These are phyloP conservation scores for Ciona savignyi DNA, from an alignment of 23 tunicate species.

Conservation along the genomic window DNA sequence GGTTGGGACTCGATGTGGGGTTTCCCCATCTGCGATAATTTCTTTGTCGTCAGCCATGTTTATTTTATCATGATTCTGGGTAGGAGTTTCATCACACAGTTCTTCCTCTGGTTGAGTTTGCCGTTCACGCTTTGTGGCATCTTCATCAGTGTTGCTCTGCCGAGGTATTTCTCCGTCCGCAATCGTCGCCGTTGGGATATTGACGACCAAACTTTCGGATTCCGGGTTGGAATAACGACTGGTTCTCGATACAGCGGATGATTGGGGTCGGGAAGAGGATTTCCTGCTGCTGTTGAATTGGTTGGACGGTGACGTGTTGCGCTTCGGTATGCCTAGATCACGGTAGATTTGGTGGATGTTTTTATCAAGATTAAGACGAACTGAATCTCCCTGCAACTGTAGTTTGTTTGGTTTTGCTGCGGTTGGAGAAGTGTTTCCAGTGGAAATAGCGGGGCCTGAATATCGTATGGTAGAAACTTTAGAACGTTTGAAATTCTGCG, in stretches of 20 bases:
- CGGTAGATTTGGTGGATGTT: slow-evolving; percentile 72
- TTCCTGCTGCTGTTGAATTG: slow-evolving; percentile 24
- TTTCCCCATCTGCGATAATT: background rate
- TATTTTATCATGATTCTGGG: background rate
- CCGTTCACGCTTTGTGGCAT: background rate
- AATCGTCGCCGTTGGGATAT: background rate
- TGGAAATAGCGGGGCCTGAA: slow-evolving; percentile 7
- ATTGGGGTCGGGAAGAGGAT: slow-evolving; percentile 12
- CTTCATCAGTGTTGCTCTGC: background rate
- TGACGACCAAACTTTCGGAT: background rate
- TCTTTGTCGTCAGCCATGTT: background rate
- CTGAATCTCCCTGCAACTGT: slow-evolving; percentile 60
- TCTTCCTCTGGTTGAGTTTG: background rate
- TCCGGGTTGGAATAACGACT: background rate
- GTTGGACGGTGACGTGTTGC: slow-evolving; percentile 9
- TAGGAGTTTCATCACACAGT: too few relatives aligned
- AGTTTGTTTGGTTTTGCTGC: background rate
- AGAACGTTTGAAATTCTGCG: background rate
- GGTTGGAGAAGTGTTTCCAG: background rate
- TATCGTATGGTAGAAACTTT: slow-evolving; percentile 1
- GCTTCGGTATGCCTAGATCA: slow-evolving; percentile 68
- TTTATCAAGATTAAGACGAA: slow-evolving; percentile 71
- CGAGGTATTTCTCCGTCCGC: too few relatives aligned
- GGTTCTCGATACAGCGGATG: slow-evolving; percentile 9
- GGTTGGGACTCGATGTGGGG: background rate